Base-by-base conservation (phyloP, 2,113 vertebrate species). In the Morone saxatilis region DNA sequence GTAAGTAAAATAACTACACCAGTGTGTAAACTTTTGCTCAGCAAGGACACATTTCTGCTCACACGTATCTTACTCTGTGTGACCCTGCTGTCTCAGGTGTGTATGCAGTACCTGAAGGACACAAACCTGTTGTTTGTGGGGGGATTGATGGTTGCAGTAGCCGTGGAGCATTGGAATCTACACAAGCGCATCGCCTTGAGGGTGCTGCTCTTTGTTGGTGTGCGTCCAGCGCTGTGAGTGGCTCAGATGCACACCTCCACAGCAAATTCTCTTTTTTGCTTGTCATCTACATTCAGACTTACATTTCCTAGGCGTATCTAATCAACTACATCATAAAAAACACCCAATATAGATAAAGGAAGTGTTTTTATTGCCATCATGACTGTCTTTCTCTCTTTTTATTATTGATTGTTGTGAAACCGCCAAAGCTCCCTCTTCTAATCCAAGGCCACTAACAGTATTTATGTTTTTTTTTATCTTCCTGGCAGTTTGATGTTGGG, bases 101-200 rank as follows among this genome's bases (percentile, higher is more conserved):
- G 97, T 71, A 89, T 97, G 93, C 97, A 99, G 94, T 99, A 99
- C 92, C 94, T 99, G 88, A 99, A 97, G 85, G 98, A 98, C 92
- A 98, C 98, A 31, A 98, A 96, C 88, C 92, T 99, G 97, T 90
- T 99, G 85, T 99, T 99, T 75, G 80, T 99, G 69, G 98, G 97
- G 12, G 98, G 98, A 0, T 92, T 99, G 84, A 92, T 99, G 68
- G 96, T 99, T 14, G 98, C 98, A 0, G 96, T 98, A 60, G 97
- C 98, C 0, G 96, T 99, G 83, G 98, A 99, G 71, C 97, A 96
- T 78, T 99, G 98, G 98, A 97, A 97, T 86, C 95, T 99, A 41
- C 98, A 99, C 94, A 98, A 96, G 93, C 97, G 98, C 78, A 98
- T 99, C 19, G 98, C 98, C 0, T 88, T 99, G 84, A 95, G 91